Evolutionary conservation across 2,888 invertebrate genomes (phyloP), one percentile per base, ranked within the genome.

Genomic region (Apodemia zela): DNA sequence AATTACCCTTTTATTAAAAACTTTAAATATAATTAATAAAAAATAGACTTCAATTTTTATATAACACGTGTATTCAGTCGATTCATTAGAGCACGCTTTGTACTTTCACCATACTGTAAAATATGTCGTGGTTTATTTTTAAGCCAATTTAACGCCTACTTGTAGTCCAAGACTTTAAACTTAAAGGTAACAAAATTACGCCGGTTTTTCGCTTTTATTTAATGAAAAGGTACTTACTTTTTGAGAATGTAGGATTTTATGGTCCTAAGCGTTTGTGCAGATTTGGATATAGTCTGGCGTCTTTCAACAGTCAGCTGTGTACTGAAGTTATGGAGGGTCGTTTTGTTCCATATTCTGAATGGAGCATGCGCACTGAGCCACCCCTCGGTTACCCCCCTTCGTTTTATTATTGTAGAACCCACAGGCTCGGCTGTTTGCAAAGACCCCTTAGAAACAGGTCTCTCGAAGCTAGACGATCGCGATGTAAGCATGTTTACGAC

Each of bases 331-430:
- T 74, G 77, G 74, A 79, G 81, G 80, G 82, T 77, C 83, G 76
- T 76, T 72, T 75, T 77, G 77, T 76, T 75, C 74, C 75, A 71
- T 73, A 70, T 68, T 70, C 75, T 82, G 79, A 83, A 87, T 80
- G 69, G 87, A 83, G 88, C 90, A 90, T 89, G 90, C 91, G 90
- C 88, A 72, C 75, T 77, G 71, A 67, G 72, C 68, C 75, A 81
- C 85, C 86, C 84, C 80, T 76, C 76, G 72, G 68, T 78, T 77
- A 77, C 77, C 84, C 82, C 79, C 85, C 80, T 77, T 71, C 67
- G 66, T 67, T 69, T 77, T 76, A 75, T 76, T 79, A 73, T 76
- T 74, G 71, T 72, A 67, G 54, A 66, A 68, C 67, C 75, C 72
- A 77, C 77, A 74, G 65, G 67, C 69, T 68, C 65, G 69, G 67